A percentile compares a stretch with the other conserved stretches of the same genome.
phyloP scores from a whole-genome alignment of 2,888 invertebrate genomes.

The Allolobophora icterica region DNA sequence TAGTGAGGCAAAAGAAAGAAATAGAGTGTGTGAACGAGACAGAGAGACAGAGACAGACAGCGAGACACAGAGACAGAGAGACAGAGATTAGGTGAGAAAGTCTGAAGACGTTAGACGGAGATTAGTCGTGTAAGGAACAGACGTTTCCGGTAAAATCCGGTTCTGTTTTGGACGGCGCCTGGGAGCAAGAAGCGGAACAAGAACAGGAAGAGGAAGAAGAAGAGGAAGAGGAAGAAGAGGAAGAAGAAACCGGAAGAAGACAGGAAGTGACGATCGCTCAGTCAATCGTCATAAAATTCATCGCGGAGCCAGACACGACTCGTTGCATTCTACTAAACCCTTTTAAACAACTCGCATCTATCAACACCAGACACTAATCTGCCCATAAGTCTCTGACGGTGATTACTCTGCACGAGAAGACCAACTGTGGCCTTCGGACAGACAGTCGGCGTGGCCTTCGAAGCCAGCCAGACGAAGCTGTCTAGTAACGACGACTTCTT shows the following conservation, averaged over 20 bases:
- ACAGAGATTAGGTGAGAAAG: too few relatives aligned
- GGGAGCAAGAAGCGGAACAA: neutral
- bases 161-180: too few relatives aligned
- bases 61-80: too few relatives aligned
- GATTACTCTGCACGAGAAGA: neutral
- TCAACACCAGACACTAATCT: neutral
- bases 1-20: neutral
- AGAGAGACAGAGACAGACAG: too few relatives aligned
- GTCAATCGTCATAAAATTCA: constrained; percentile 6
- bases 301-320: neutral
- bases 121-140: too few relatives aligned
- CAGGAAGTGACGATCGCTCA: constrained; percentile 11
- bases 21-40: too few relatives aligned
- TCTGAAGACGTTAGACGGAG: too few relatives aligned
- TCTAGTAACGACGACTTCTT: neutral
- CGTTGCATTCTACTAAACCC: neutral
- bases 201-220: neutral
- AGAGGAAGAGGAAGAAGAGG: neutral
- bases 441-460: neutral
- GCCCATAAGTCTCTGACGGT: neutral
- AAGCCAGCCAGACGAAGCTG: neutral
- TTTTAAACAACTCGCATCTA: neutral
- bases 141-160: too few relatives aligned
- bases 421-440: neutral
- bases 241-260: neutral